Percentiles rank a stretch among this genome's conserved stretches.
These are phyloP conservation scores for Cyanistes caeruleus DNA, from an alignment of 2,113 vertebrate genomes.

Conservation along the genomic window DNA sequence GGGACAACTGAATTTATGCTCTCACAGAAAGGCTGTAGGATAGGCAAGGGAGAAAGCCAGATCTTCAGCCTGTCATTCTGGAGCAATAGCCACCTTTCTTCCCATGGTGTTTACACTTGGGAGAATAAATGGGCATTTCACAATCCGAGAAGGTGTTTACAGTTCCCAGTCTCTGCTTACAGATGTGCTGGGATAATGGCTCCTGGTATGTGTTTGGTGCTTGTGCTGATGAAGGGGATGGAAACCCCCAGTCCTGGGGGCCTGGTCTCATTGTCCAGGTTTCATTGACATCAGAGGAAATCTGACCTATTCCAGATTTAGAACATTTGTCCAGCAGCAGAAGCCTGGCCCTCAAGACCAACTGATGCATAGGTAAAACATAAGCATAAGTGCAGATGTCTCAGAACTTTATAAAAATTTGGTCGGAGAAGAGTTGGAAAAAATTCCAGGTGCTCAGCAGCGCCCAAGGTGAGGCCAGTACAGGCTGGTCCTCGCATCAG, in stretches of 20 bases:
- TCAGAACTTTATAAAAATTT: background rate
- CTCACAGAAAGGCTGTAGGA: background rate
- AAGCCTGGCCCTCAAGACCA: background rate
- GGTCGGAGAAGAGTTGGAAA: background rate
- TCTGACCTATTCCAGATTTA: background rate
- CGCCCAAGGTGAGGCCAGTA: background rate
- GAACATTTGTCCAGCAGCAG: background rate
- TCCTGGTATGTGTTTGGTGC: background rate
- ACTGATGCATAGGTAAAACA: background rate
- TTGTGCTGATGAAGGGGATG: background rate
- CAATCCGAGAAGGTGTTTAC: constrained; percentile 27
- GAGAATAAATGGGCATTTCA: constrained; percentile 41
- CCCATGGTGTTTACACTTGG: background rate
- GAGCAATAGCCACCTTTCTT: background rate
- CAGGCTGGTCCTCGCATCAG: background rate
- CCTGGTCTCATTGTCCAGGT: background rate
- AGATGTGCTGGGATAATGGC: background rate
- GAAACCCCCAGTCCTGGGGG: background rate
- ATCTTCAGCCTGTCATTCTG: constrained; percentile 1
- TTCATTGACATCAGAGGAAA: background rate
- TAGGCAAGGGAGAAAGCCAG: background rate
- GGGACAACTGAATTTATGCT: background rate
- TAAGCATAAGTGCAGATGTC: background rate
- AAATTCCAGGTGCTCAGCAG: background rate
- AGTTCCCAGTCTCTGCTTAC: constrained; percentile 6